These are phyloP conservation scores for Drosophila varians DNA, from an alignment of 1,140 invertebrate species.

Conservation along the genomic window DNA sequence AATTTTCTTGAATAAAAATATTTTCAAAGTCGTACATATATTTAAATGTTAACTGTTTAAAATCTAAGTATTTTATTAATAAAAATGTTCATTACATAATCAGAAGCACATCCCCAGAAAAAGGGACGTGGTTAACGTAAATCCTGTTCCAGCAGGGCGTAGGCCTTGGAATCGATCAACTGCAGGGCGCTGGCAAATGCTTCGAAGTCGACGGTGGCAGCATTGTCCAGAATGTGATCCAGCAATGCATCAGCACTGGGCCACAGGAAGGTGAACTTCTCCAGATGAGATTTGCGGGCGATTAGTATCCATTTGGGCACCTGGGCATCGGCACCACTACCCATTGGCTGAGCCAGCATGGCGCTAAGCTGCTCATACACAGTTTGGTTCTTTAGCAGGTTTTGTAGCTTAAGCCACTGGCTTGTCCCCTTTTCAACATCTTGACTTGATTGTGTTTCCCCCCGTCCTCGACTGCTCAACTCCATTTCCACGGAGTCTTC, in stretches of 20 bases:
- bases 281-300: conserved; percentile 39
- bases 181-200: conserved; percentile 42
- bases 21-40: background rate
- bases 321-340: background rate
- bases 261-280: conserved; percentile 58
- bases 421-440: background rate
- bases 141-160: conserved; percentile 28
- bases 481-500: conserved; percentile 30
- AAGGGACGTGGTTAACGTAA: conserved; percentile 9
- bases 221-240: conserved; percentile 57
- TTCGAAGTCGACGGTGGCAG: conserved; percentile 27
- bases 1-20: background rate
- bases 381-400: conserved; percentile 30
- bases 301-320: conserved; percentile 59
- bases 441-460: background rate
- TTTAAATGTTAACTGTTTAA: conserved; percentile 4
- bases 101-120: background rate
- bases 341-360: conserved; percentile 37
- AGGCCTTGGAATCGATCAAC: conserved; percentile 12
- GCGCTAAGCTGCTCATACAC: conserved; percentile 27
- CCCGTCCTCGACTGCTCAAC: background rate
- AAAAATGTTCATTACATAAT: conserved; percentile 32
- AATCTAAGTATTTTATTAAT: conserved; percentile 32
- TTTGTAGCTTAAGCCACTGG: conserved; percentile 23
- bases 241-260: conserved; percentile 55